Base-by-base conservation (phyloP, 1,140 invertebrate species). In the Hypsibius dujardini region DNA sequence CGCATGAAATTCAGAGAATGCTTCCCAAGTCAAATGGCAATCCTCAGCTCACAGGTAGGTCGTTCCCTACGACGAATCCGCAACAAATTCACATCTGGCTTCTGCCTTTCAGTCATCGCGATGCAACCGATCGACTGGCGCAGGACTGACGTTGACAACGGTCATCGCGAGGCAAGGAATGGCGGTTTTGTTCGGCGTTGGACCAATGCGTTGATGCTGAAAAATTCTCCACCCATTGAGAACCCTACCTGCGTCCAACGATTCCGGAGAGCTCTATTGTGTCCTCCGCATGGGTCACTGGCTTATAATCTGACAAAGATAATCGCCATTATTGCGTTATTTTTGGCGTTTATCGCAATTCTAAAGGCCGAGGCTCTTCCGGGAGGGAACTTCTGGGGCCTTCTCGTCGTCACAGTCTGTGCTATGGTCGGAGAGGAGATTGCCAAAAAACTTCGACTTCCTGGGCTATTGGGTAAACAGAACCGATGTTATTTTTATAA, bases 341-440 rank as follows among this genome's bases (percentile, higher is more conserved):
- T 12, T 3, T 42, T 67, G 42, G 45, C 62, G 3, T 12, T 67
- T 42, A 42, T 67, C 3, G 42, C 62, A 67, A 12, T 67, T 3
- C 42, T 67, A 42, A 42, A 42, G 3, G 42, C 12, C 12, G 12
- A 67, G 45, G 62, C 62, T 3, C 7, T 12, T 7, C 62, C 62
- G 12, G 62, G 62, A 15, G 42, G 62, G 3, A 67, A 87, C 74
- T 79, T 92, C 1, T 93, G 90, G 76, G 85, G 85, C 72, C 79
- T 94, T 1, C 67, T 79, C 2, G 70, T 79, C 42, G 84, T 92
- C 47, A 85, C 85, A 2, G 71, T 79, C 1, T 62, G 70, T 2
- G 87, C 88, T 1, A 84, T 90, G 79, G 86, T 92, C 73, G 89
- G 87, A 2, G 90, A 90, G 60, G 88, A 87, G 84, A 79, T 88